Percentiles rank a stretch among this genome's conserved stretches.
These are phyloP conservation scores for Pangasius krempfi DNA, from an alignment of 2,797 vertebrate genomes.

Conservation along the genomic window DNA sequence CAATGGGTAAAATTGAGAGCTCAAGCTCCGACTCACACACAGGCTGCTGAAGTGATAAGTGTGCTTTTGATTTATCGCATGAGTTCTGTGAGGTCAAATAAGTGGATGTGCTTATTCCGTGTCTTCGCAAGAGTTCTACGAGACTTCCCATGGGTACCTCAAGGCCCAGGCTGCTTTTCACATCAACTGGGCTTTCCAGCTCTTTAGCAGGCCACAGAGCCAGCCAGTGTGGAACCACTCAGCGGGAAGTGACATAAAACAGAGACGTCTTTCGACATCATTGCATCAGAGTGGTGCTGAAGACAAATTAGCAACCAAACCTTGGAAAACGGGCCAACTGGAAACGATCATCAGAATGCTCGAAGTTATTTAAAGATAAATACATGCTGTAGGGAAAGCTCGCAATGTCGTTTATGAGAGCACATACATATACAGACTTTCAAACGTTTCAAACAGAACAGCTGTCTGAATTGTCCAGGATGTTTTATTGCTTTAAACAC, in stretches of 20 bases:
- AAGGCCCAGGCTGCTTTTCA: conserved; percentile 40
- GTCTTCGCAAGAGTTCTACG: conserved; percentile 4
- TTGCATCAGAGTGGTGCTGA: conserved; percentile 41
- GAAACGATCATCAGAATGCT: conserved; percentile 9
- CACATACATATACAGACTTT: not conserved
- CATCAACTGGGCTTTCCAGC: conserved; percentile 30
- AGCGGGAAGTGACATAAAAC: conserved; percentile 24
- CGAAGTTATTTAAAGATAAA: conserved; percentile 22
- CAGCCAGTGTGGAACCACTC: conserved; percentile 15
- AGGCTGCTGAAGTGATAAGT: conserved; percentile 49
- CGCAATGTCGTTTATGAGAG: not conserved
- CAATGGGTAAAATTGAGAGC: conserved; percentile 30
- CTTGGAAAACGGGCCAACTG: conserved; percentile 14
- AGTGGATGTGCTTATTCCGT: conserved; percentile 34
- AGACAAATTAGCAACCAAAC: conserved; percentile 43
- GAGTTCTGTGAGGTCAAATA: conserved; percentile 18
- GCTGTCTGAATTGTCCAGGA: conserved; percentile 7
- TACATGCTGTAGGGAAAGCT: conserved; percentile 21
- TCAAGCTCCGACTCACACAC: conserved; percentile 13
- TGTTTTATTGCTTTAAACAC: conserved; percentile 2
- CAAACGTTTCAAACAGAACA: conserved; percentile 20
- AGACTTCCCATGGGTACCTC: conserved; percentile 28
- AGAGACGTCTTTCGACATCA: conserved; percentile 24
- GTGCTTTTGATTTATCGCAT: conserved; percentile 42
- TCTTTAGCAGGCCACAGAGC: conserved; percentile 5